Conservation (phyloP, 92 coral and sea anemone species). For the Hydrozoanthus gracilis region DNA sequence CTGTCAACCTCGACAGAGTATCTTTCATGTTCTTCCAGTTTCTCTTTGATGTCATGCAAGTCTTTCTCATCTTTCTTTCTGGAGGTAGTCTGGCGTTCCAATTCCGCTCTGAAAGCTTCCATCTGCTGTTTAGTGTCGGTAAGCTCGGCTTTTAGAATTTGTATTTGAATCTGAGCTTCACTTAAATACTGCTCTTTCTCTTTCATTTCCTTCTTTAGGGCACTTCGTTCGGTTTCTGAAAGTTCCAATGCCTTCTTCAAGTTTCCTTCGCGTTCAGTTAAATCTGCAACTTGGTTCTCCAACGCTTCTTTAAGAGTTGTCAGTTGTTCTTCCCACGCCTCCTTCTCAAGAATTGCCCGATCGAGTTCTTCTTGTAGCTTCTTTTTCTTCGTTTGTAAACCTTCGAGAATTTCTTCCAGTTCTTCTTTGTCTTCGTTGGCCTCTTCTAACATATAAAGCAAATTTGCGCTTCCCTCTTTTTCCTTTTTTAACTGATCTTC, state of each 20-base stretch:
- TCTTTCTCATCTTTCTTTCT: constrained; percentile 15
- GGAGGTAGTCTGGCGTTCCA: constrained; percentile 36
- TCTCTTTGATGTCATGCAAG: constrained; percentile 42
- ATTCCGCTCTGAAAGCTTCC: constrained; percentile 30
- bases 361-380: constrained; percentile 77
- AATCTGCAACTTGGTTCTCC: constrained; percentile 48
- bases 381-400: constrained; percentile 73
- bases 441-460: constrained; percentile 64
- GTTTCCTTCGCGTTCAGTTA: constrained; percentile 2
- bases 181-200: constrained; percentile 47
- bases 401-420: constrained; percentile 79
- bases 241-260: constrained; percentile 49
- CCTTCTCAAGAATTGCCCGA: constrained; percentile 75
- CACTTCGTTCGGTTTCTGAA: constrained; percentile 30
- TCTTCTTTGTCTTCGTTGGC: constrained; percentile 83
- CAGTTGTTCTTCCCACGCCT: constrained; percentile 74
- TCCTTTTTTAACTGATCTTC: constrained; percentile 60
- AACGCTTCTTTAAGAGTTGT: constrained; percentile 60
- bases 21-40: constrained; percentile 38
- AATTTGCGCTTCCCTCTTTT: constrained; percentile 53
- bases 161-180: constrained; percentile 30
- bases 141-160: constrained; percentile 48
- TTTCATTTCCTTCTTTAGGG: constrained; percentile 42
- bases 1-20: constrained; percentile 17
- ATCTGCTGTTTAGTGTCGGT: constrained; percentile 40